Percentiles rank a stretch among this genome's conserved stretches.
Evolutionary conservation across 2,888 invertebrate species (phyloP).

Genomic region (Euphydryas editha): DNA sequence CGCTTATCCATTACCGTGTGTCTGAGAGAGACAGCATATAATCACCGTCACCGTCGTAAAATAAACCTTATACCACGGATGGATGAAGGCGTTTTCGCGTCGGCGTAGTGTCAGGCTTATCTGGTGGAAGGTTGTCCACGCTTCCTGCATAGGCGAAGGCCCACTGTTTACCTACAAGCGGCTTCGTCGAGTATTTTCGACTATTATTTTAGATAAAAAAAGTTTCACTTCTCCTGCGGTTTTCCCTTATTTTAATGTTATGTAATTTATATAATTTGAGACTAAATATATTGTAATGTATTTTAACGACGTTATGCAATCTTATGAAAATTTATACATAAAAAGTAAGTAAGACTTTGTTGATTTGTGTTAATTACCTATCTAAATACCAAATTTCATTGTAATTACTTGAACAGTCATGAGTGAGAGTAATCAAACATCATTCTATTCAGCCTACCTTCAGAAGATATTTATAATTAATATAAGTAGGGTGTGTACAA

Average conservation of each 20-base stretch:
- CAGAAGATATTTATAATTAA: too few species aligned
- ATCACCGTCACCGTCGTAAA: neutral
- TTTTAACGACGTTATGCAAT: too few species aligned
- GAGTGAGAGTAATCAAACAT: too few species aligned
- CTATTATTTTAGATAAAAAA: conserved; percentile 5
- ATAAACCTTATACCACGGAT: neutral
- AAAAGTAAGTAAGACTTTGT: too few species aligned
- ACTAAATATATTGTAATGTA: too few species aligned
- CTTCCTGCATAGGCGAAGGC: conserved; percentile 15
- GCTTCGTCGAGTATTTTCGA: neutral
- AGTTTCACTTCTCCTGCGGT: neutral
- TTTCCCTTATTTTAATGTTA: neutral
- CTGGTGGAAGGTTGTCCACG: conserved; percentile 13
- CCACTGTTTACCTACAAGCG: conserved; percentile 11
- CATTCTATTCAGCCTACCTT: too few species aligned
- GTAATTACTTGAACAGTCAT: too few species aligned
- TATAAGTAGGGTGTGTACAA: too few species aligned
- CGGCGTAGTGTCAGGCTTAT: neutral
- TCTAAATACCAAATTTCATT: too few species aligned
- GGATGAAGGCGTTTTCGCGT: neutral
- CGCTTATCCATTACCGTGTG: neutral
- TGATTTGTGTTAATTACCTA: too few species aligned
- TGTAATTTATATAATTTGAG: neutral
- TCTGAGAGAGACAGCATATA: conserved; percentile 6
- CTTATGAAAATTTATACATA: too few species aligned